A percentile compares a stretch with the other conserved stretches of the same genome.
Conservation (phyloP, 2,113 vertebrate species). For the Ictalurus punctatus region DNA sequence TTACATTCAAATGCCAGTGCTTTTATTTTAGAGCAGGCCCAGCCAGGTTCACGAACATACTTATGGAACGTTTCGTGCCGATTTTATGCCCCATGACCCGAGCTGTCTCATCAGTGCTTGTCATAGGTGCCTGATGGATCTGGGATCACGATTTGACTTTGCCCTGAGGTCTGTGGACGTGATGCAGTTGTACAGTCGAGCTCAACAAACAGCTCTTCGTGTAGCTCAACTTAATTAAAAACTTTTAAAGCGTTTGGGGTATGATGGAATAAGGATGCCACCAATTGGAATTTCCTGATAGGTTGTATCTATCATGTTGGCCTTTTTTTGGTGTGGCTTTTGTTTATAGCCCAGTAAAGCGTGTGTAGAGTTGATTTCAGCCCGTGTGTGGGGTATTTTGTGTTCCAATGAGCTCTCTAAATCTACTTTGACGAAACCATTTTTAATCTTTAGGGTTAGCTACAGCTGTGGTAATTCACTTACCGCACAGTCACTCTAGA, state of each 20-base stretch:
- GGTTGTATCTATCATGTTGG: not conserved
- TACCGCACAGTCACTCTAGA: not conserved
- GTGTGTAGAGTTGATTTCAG: not conserved
- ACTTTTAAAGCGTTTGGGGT: not conserved
- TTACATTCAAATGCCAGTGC: not conserved
- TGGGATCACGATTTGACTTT: not conserved
- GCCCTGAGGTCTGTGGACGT: not conserved
- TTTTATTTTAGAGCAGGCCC: not conserved
- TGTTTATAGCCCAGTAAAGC: not conserved
- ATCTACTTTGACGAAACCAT: constrained; percentile 19
- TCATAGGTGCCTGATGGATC: not conserved
- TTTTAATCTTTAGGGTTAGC: not conserved
- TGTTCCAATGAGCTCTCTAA: constrained; percentile 54
- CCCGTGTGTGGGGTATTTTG: not conserved
- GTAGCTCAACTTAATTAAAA: not conserved
- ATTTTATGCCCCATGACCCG: not conserved
- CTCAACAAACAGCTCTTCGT: constrained; percentile 2
- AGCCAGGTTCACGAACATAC: not conserved
- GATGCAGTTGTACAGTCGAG: not conserved
- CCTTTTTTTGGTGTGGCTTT: not conserved
- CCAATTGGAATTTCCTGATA: not conserved
- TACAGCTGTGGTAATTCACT: not conserved
- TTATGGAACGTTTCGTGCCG: not conserved
- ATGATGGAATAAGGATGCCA: not conserved
- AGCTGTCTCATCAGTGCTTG: not conserved